Conservation (phyloP, 2,797 vertebrate species). For the Brotogeris chrysoptera region DNA sequence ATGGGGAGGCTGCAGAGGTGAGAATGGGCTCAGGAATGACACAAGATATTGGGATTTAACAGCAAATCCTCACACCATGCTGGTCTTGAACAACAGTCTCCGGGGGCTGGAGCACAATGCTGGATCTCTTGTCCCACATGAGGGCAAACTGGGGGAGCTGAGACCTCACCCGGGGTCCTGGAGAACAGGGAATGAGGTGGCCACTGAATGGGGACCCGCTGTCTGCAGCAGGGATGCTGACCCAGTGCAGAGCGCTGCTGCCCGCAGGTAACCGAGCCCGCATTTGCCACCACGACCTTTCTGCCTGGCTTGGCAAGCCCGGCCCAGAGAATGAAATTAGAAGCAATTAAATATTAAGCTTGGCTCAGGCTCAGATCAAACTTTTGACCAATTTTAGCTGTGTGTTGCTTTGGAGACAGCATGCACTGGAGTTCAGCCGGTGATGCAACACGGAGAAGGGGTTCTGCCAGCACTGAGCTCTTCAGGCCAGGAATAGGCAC, state of each 20-base stretch:
- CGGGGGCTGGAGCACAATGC: not conserved
- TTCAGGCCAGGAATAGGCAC: not conserved
- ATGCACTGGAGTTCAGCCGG: not conserved
- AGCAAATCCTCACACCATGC: not conserved
- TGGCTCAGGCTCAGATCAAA: conserved; percentile 46
- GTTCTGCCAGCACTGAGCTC: not conserved
- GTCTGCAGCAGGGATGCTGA: rapidly evolving
- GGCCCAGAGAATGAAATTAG: conserved; percentile 2
- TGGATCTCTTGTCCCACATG: not conserved
- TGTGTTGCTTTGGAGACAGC: not conserved
- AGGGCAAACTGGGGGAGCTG: not conserved
- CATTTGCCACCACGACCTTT: not conserved
- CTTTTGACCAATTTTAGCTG: conserved; percentile 54
- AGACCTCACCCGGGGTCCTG: rapidly evolving
- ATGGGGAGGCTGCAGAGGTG: not conserved
- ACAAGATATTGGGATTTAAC: not conserved
- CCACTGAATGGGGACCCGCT: rapidly evolving
- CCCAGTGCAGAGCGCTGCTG: not conserved
- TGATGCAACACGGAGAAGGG: not conserved
- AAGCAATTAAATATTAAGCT: conserved; percentile 66
- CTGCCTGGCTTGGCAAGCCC: not conserved
- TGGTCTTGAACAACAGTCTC: not conserved
- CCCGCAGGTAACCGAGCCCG: not conserved
- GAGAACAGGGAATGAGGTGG: not conserved
- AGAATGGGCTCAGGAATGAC: not conserved